Percentiles rank a stretch among this genome's conserved stretches.
These are phyloP conservation scores for Timema podura DNA, from an alignment of 2,888 invertebrate genomes.

Conservation along the genomic window DNA sequence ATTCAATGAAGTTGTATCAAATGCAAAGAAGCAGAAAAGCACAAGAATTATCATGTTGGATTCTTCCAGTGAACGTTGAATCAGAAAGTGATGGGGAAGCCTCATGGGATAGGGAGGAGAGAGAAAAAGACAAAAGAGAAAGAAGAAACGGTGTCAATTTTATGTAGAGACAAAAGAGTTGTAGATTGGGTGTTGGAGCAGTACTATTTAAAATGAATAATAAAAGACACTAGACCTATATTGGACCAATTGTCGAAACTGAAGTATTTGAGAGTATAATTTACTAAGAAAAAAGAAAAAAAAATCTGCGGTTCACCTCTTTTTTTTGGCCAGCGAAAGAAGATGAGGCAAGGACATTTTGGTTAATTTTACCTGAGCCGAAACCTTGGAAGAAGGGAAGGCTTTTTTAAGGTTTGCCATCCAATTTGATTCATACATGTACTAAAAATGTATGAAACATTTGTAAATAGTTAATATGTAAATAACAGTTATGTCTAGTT, in stretches of 20 bases:
- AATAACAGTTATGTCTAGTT: no score
- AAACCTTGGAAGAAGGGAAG: not conserved
- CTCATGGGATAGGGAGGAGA: not conserved
- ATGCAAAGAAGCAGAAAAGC: not conserved
- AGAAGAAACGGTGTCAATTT: not conserved
- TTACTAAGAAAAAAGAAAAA: not conserved
- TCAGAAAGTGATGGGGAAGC: constrained; percentile 3
- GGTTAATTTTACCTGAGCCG: not conserved
- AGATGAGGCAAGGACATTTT: not conserved
- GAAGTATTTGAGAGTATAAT: not conserved
- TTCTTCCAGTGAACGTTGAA: constrained; percentile 6
- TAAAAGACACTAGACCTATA: not conserved
- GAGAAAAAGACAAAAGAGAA: not conserved
- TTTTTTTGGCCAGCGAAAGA: not conserved
- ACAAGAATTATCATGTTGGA: not conserved
- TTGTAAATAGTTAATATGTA: no score
- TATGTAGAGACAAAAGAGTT: not conserved
- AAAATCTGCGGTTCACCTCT: not conserved
- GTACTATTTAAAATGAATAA: not conserved
- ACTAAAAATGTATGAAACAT: not conserved
- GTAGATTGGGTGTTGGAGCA: constrained; percentile 4
- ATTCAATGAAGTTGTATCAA: no score
- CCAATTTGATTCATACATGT: not conserved
- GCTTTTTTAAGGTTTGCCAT: not conserved
- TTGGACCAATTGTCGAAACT: not conserved